Evolutionary conservation across 2,888 invertebrate species (phyloP).

Genomic region (Hydraecia micacea): DNA sequence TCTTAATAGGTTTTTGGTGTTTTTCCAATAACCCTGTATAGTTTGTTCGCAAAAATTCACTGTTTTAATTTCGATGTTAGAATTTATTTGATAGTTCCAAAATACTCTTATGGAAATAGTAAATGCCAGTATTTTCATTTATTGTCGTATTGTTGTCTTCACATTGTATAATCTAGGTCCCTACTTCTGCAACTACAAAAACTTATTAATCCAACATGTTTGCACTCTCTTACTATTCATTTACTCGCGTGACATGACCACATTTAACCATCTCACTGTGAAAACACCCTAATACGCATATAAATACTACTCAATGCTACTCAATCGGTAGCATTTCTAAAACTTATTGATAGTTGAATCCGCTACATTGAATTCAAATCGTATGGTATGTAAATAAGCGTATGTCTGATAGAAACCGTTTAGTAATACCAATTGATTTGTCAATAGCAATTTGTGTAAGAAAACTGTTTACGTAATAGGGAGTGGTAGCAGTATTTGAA

Average conservation of each 20-base stretch:
- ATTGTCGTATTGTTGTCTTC: too few relatives aligned
- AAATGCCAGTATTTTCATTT: too few relatives aligned
- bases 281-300: constrained; percentile 7
- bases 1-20: too few relatives aligned
- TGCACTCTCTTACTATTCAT: not conserved
- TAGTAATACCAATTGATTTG: constrained; percentile 69
- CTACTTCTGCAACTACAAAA: too few relatives aligned
- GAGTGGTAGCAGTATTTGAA: constrained; percentile 56
- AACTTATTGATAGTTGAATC: constrained; percentile 52
- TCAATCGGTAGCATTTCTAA: constrained; percentile 51
- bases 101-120: too few relatives aligned
- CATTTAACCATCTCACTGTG: not conserved
- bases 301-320: constrained; percentile 34
- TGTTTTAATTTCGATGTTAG: too few relatives aligned
- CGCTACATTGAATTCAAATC: constrained; percentile 63
- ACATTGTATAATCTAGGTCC: too few relatives aligned
- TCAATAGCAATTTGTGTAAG: constrained; percentile 63
- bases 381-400: constrained; percentile 59
- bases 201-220: not conserved
- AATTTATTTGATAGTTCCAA: too few relatives aligned
- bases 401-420: constrained; percentile 63
- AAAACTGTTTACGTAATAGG: constrained; percentile 58
- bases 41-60: too few relatives aligned
- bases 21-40: too few relatives aligned
- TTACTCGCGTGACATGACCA: not conserved